These are phyloP conservation scores for Tetropium fuscum DNA, from an alignment of 2,888 invertebrate species.

Conservation along the genomic window DNA sequence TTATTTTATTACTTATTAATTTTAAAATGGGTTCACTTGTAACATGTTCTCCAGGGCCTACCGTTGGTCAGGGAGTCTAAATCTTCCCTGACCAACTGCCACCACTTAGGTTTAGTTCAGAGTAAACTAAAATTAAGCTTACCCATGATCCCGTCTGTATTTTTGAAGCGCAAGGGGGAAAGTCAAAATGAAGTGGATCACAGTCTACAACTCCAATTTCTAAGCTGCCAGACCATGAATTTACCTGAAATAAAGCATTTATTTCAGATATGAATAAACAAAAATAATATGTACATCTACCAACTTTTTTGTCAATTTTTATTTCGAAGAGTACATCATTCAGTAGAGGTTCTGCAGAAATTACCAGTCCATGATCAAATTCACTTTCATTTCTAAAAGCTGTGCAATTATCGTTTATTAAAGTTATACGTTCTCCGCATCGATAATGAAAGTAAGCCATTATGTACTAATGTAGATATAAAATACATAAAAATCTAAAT, in stretches of 20 bases:
- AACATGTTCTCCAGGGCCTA: too few species aligned
- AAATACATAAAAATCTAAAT: conserved; percentile 1
- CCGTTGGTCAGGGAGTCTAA: too few species aligned
- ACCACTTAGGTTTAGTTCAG: too few species aligned
- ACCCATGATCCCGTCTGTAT: conserved; percentile 88
- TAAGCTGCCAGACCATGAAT: conserved; percentile 83
- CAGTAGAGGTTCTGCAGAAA: conserved; percentile 82
- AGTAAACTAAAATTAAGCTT: too few species aligned
- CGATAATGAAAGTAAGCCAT: conserved; percentile 80
- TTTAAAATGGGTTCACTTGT: too few species aligned
- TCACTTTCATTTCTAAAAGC: conserved; percentile 84
- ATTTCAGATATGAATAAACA: not conserved
- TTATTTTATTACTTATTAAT: too few species aligned
- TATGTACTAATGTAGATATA: conserved; percentile 55
- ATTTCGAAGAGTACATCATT: conserved; percentile 90
- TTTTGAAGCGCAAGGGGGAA: conserved; percentile 83
- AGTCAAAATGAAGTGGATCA: conserved; percentile 75
- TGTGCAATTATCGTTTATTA: conserved; percentile 86
- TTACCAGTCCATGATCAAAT: conserved; percentile 89
- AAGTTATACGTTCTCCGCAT: conserved; percentile 87
- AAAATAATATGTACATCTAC: conserved; percentile 30
- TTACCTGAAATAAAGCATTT: conserved; percentile 70
- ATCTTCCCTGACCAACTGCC: too few species aligned
- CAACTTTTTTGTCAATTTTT: conserved; percentile 89
- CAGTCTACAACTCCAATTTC: conserved; percentile 81